Base-by-base conservation (phyloP, 2,888 invertebrate genomes). In the Neoscelio sp. region DNA sequence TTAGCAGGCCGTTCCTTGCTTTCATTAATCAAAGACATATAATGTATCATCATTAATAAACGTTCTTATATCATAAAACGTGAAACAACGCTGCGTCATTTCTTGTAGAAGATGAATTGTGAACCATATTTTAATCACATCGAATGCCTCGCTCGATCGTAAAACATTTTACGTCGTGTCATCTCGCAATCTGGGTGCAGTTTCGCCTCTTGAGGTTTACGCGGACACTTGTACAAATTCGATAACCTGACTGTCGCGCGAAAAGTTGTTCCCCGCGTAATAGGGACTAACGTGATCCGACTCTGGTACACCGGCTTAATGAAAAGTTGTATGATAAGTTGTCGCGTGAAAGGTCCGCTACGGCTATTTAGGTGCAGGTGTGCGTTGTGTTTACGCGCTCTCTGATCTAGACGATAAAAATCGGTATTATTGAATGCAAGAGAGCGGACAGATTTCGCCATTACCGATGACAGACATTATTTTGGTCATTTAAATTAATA, bases 291-390 rank as follows among this genome's bases (percentile, higher is more conserved):
- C 10, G 48, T 42, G 28, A 65, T 56, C 56, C 35, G 56, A 56
- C 64, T 48, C 64, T 12, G n/a, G 33, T 56, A 38, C 60, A 46
- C 44, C 52, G 35, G 52, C 50, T 64, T 54, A 54, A 54, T 62
- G 73, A 56, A 56, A 65, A 74, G 68, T 56, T 10, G 56, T 68
- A 33, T 71, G 71, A 64, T 56, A 65, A 65, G 48, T 40, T 65
- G 67, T 67, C 54, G 44, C 44, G 44, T 7, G 65, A 44, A 44
- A 67, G 67, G 44, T 10, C 6, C 7, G 10, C 20, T 20, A 23
- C 23, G 46, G 33, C 13, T 20, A 20, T 40, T 38, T 23, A 3
- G 17, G 13, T 33, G 50, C 52, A 67, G 65, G 54, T 54, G 65
- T 44, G 38, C 50, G 23, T 35, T 35, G 62, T 33, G 33, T 46